Conservation (phyloP, 2,113 vertebrate genomes). For the Pangasianodon hypophthalmus region DNA sequence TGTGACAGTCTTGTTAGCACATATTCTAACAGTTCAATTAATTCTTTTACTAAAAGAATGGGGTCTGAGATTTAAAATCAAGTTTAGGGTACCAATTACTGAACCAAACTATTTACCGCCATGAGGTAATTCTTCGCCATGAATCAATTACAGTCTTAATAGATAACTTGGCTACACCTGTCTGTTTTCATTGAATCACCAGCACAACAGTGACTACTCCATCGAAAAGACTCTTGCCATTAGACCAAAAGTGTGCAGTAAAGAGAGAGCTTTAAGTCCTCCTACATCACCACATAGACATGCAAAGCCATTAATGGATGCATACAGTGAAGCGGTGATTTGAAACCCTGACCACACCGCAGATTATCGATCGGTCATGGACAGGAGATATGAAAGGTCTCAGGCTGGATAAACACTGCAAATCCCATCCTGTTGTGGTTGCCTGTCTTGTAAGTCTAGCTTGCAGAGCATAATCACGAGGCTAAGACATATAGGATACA, state of each 20-base stretch:
- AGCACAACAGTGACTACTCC: not conserved
- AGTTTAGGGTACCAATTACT: not conserved
- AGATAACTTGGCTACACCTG: not conserved
- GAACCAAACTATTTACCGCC: not conserved
- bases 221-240: not conserved
- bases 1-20: not conserved
- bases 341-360: constrained; percentile 19
- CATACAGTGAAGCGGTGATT: not conserved
- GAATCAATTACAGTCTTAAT: not conserved
- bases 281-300: constrained; percentile 20
- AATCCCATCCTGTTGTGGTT: constrained; percentile 25
- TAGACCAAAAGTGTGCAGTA: not conserved
- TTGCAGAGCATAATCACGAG: not conserved
- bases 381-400: not conserved
- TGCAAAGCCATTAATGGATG: constrained; percentile 26
- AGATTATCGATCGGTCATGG: constrained; percentile 19
- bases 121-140: not conserved
- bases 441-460: constrained; percentile 9
- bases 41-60: not conserved
- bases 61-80: not conserved
- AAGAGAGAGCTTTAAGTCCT: not conserved
- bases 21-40: not conserved
- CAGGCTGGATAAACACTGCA: constrained; percentile 8
- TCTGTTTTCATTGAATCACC: not conserved
- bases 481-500: not conserved